Conservation (phyloP, 2,113 vertebrate species). For the Cephalopholis sonnerati region DNA sequence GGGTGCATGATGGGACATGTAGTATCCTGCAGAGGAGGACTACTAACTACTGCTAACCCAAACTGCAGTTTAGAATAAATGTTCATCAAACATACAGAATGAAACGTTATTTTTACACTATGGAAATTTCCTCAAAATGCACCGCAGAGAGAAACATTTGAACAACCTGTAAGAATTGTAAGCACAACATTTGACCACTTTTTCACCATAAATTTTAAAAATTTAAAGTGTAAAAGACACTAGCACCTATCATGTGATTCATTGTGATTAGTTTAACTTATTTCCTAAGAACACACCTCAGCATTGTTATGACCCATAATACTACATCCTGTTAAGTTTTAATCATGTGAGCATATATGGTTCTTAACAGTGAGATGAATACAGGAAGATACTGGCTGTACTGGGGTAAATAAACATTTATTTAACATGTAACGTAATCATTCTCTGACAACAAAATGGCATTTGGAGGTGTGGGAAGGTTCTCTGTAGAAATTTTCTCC, state of each 20-base stretch:
- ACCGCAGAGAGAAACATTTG: not conserved
- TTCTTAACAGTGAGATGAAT: not conserved
- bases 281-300: not conserved
- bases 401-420: slow-evolving; percentile 73
- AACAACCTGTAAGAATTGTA: not conserved
- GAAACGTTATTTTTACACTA: not conserved
- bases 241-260: no score
- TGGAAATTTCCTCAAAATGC: no score
- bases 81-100: not conserved
- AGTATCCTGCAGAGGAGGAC: not conserved
- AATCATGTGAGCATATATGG: no score
- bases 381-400: not conserved
- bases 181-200: no score
- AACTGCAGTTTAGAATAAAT: not conserved
- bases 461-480: slow-evolving; percentile 8
- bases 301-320: not conserved
- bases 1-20: slow-evolving; percentile 20
- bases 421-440: slow-evolving; percentile 48
- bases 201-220: no score
- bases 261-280: no score
- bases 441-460: slow-evolving; percentile 37
- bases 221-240: no score
- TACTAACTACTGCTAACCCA: not conserved
- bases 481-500: not conserved
- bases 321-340: not conserved